Base-by-base conservation (phyloP, 37 sponge, comb jelly and placozoan genomes). In the Chondrosia reniformis region DNA sequence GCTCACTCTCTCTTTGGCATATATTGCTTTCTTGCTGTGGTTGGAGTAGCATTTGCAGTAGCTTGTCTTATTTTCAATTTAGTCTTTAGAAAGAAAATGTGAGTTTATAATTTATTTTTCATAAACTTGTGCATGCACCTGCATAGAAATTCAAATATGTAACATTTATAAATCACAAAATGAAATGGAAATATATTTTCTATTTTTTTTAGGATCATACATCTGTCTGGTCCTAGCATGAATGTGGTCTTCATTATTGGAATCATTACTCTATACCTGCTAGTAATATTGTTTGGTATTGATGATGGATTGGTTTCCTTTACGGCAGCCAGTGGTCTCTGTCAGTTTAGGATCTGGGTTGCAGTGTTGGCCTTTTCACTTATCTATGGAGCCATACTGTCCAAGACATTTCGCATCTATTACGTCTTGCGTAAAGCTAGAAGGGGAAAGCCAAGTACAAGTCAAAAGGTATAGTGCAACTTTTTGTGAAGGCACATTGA, bases 171-270 rank as follows among this genome's bases (percentile, higher is more conserved):
- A n/a, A n/a, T n/a, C n/a, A n/a, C n/a, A n/a, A n/a, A n/a, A n/a
- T n/a, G n/a, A n/a, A n/a, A n/a, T 49, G 52, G 10, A 15, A 62
- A 9, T 62, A 62, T 22, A n/a, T n/a, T 22, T 63, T 32, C 15
- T 62, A 9, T 9, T 37, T 66, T 36, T 36, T 54, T 0, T 62
- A 89, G 90, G 76, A 67, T 85, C 17, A 67, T 85, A 55, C 81
- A 85, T 46, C 75, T 85, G 9, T 85, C 86, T 63, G 85, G 90
- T 43, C 90, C 90, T 21, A 76, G 75, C 37, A 66, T 89, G 64
- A 89, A 89, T 36, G 55, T 85, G 39, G 55, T 89, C 30, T 84
- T 89, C 28, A 74, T 85, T 37, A 33, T 56, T 54, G 90, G 90
- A 27, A 74, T 74, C 33, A 28, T 89, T 0, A 22, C 82, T 45